Percentiles rank a stretch among this genome's conserved stretches.
Evolutionary conservation across 2,113 vertebrate genomes (phyloP).

Genomic region (Coptodon rendalli): DNA sequence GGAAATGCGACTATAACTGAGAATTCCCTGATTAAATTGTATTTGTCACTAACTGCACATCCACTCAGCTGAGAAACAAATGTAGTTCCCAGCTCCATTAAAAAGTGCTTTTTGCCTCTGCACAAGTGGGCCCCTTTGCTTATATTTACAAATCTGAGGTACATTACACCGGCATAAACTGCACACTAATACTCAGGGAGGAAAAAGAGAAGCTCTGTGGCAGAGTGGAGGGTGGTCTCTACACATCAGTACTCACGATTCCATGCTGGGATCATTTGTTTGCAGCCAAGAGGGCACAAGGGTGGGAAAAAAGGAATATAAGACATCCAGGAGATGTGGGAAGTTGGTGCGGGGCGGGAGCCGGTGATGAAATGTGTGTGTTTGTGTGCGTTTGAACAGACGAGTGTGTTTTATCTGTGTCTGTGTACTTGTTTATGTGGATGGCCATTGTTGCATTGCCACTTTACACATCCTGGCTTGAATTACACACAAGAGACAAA

Average conservation of each 20-base stretch:
- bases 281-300: slow-evolving; percentile 72
- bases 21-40: background rate
- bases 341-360: slow-evolving; percentile 5
- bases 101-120: slow-evolving; percentile 20
- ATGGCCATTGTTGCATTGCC: slow-evolving; percentile 63
- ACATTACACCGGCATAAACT: slow-evolving; percentile 61
- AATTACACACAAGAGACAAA: slow-evolving; percentile 85
- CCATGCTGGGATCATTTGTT: slow-evolving; percentile 74
- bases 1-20: background rate
- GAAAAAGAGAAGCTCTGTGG: slow-evolving; percentile 55
- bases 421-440: slow-evolving; percentile 67
- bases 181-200: slow-evolving; percentile 48
- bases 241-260: slow-evolving; percentile 68
- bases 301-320: slow-evolving; percentile 62
- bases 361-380: slow-evolving; percentile 23
- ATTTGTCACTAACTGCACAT: background rate
- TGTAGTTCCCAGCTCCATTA: slow-evolving; percentile 10
- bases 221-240: slow-evolving; percentile 71
- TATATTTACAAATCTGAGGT: slow-evolving; percentile 57
- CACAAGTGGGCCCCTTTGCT: slow-evolving; percentile 37
- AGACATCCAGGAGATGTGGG: slow-evolving; percentile 48
- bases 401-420: slow-evolving; percentile 58
- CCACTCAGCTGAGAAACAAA: background rate
- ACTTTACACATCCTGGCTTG: slow-evolving; percentile 69
- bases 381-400: slow-evolving; percentile 37